Percentiles rank a stretch among this genome's conserved stretches.
These are phyloP conservation scores for Phenacoccus solenopsis DNA, from an alignment of 1,140 invertebrate genomes.

Conservation along the genomic window DNA sequence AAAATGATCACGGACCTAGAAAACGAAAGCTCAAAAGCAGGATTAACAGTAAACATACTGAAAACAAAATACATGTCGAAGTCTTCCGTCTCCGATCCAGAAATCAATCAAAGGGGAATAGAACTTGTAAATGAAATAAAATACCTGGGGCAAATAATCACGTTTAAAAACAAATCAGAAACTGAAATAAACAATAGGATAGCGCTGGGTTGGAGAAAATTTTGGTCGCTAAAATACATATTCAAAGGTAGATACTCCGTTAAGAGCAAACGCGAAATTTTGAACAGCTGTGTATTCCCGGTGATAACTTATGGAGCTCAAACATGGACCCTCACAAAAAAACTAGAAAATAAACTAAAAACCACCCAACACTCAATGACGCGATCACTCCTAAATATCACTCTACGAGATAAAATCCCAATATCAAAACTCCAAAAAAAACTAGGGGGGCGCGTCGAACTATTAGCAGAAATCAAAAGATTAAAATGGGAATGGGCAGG, in stretches of 20 bases:
- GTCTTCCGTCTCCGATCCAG: too few species aligned
- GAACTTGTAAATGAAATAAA: slow-evolving; percentile 4
- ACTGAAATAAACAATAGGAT: slow-evolving; percentile 20
- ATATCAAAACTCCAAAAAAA: slow-evolving; percentile 1
- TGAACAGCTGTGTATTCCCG: slow-evolving; percentile 14
- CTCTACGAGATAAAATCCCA: background rate
- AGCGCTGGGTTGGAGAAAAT: slow-evolving; percentile 13
- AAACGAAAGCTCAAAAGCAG: slow-evolving; percentile 1
- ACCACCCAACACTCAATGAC: background rate
- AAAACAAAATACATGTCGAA: slow-evolving; percentile 20
- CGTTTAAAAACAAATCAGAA: background rate
- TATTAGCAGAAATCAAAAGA: background rate
- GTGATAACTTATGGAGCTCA: slow-evolving; percentile 16
- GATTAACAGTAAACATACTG: slow-evolving; percentile 15
- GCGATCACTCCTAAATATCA: background rate
- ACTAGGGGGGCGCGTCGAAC: background rate
- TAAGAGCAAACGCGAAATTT: background rate
- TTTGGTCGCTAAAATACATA: slow-evolving; percentile 12
- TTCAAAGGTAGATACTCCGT: background rate
- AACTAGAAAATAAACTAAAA: background rate
- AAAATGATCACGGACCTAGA: slow-evolving; percentile 15
- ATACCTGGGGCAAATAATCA: slow-evolving; percentile 2
- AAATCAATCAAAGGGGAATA: background rate
- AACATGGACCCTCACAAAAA: slow-evolving; percentile 20
- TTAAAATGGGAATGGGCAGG: too few species aligned